Conservation (phyloP, 2,113 vertebrate genomes). For the Chionodraco myersi region DNA sequence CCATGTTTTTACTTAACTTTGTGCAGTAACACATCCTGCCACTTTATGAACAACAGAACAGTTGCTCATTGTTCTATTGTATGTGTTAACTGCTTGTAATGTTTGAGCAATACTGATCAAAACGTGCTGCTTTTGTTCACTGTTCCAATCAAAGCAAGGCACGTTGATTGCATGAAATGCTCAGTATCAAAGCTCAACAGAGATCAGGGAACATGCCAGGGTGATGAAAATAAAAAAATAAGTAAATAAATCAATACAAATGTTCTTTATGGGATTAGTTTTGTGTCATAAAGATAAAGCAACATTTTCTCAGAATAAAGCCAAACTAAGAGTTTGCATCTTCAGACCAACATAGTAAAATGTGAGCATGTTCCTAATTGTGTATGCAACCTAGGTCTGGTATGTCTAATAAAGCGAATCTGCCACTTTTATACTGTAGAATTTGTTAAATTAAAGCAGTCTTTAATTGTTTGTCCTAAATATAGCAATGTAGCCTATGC, state of each 20-base stretch:
- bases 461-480: too few relatives aligned
- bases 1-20: not conserved
- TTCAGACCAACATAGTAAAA: too few relatives aligned
- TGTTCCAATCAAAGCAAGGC: slow-evolving; percentile 31
- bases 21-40: not conserved
- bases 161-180: slow-evolving; percentile 12
- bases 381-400: too few relatives aligned
- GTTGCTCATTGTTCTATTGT: slow-evolving; percentile 12
- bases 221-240: slow-evolving; percentile 75
- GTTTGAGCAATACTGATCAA: slow-evolving; percentile 4
- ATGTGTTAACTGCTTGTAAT: slow-evolving; percentile 12
- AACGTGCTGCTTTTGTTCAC: slow-evolving; percentile 1
- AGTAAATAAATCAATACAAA: slow-evolving; percentile 78
- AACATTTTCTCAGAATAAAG: too few relatives aligned
- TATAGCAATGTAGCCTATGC: too few relatives aligned
- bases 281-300: too few relatives aligned
- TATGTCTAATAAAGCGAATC: too few relatives aligned
- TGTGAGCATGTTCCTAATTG: too few relatives aligned
- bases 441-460: too few relatives aligned
- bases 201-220: slow-evolving; percentile 62
- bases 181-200: slow-evolving; percentile 43
- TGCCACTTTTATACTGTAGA: too few relatives aligned
- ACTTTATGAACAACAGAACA: slow-evolving; percentile 6
- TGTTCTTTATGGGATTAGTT: slow-evolving; percentile 9
- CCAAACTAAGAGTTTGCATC: too few relatives aligned